Evolutionary conservation across 2,113 vertebrate genomes (phyloP), one percentile per base, ranked within the genome.

Genomic region (Festucalex cinctus): DNA sequence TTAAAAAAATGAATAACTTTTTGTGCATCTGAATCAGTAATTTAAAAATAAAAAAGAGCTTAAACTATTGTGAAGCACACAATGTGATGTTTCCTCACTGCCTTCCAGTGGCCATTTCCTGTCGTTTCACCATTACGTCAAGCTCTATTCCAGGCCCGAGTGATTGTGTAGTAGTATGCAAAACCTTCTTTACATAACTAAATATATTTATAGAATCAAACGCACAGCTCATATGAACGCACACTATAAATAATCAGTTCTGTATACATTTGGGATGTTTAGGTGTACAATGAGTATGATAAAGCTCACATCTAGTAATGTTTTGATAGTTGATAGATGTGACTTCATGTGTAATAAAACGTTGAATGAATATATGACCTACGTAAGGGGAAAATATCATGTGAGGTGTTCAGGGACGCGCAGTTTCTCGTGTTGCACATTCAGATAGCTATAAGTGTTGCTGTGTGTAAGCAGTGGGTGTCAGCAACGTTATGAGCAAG

Each of bases 341-440:
- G n/a, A 22, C n/a, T 59, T 59, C 57, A 59, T 13, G 26, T 24
- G 26, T 35, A 9, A 48, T n/a, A 48, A 48, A 28, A 59, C 14
- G 57, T 22, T 36, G 35, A 37, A 37, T 61, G 4, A n/a, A 32
- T 62, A n/a, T 22, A 62, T 61, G 35, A 41, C 20, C 5, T 60
- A 66, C 9, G 56, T 26, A 58, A 61, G 51, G 72, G 59, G 72
- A 54, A 7, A 69, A 73, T 46, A 60, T 64, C 69, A 69, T 60
- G 57, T 8, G 69, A 67, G 56, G 62, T 5, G 36, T 73, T 66
- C 65, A 24, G 79, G 49, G 76, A 84, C 28, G 73, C 80, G 77
- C 49, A 79, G 79, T 88, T 81, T 88, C 87, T 88, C 82, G 54
- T 32, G 28, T 88, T 81, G 80, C 88, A 67, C 51, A 69, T 74